Evolutionary conservation across 2,888 invertebrate genomes (phyloP).

Genomic region (Trichopoda pennipes): DNA sequence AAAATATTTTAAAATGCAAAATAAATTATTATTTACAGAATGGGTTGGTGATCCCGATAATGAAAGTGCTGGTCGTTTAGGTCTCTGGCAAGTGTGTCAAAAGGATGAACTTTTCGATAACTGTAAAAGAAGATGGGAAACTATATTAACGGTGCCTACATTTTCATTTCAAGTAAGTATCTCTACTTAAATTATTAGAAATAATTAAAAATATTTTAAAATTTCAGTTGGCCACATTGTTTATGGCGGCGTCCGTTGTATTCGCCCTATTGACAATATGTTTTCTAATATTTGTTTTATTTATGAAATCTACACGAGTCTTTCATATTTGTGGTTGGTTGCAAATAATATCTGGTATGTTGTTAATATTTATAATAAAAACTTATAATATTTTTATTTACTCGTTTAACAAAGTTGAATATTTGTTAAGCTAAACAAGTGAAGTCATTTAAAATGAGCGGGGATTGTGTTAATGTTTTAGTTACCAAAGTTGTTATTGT

Average conservation of each 20-base stretch:
- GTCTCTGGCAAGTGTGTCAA: slow-evolving; percentile 94
- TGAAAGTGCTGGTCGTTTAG: slow-evolving; percentile 94
- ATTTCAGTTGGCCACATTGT: slow-evolving; percentile 88
- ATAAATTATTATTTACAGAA: slow-evolving; percentile 81
- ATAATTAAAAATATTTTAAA: slow-evolving; percentile 1
- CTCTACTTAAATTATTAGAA: not conserved
- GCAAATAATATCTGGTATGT: slow-evolving; percentile 95
- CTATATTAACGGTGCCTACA: slow-evolving; percentile 90
- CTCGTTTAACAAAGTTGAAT: not conserved
- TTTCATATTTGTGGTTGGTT: slow-evolving; percentile 97
- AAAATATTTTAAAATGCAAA: not conserved
- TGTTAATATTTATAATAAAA: not conserved
- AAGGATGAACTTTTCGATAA: slow-evolving; percentile 89
- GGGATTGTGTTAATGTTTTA: not conserved
- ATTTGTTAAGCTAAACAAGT: not conserved
- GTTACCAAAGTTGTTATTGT: slow-evolving; percentile 25
- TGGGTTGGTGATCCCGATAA: slow-evolving; percentile 93
- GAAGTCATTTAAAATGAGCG: not conserved
- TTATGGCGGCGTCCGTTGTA: slow-evolving; percentile 92
- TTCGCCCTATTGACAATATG: slow-evolving; percentile 93
- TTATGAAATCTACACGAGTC: slow-evolving; percentile 94
- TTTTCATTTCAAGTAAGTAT: slow-evolving; percentile 85
- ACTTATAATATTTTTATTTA: not conserved
- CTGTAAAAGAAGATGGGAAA: slow-evolving; percentile 92
- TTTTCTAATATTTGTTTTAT: slow-evolving; percentile 95